phyloP scores from a whole-genome alignment of 2,797 vertebrate species.

The Catamblyrhynchus diadema region DNA sequence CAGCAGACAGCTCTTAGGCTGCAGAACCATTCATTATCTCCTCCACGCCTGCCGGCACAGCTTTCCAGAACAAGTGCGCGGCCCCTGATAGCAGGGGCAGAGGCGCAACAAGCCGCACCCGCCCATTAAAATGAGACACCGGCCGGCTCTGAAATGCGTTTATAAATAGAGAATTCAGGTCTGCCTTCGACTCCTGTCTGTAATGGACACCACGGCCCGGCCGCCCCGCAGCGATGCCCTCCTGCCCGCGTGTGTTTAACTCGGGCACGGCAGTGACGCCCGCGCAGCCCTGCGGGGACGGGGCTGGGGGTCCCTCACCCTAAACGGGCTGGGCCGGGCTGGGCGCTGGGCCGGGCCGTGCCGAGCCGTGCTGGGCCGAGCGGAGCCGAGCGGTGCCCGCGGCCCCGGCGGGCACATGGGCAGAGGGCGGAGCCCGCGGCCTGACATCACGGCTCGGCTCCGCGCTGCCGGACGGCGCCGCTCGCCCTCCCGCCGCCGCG shows the following conservation, averaged over 20 bases:
- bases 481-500: neutral
- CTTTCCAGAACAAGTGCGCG: neutral
- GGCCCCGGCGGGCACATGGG: neutral
- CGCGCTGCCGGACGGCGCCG: neutral
- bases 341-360: accelerated
- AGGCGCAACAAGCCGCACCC: neutral
- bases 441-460: neutral
- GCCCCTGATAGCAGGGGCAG: conserved; percentile 20
- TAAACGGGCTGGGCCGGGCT: accelerated
- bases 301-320: neutral
- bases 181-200: neutral
- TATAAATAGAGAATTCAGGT: neutral
- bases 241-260: neutral
- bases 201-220: neutral
- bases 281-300: neutral
- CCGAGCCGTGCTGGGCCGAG: neutral
- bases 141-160: neutral
- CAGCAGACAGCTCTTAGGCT: neutral
- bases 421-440: neutral
- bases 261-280: neutral
- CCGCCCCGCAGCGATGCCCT: neutral
- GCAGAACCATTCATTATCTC: conserved; percentile 39
- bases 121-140: neutral
- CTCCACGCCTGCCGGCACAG: neutral
- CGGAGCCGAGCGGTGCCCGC: neutral